phyloP scores from a whole-genome alignment of 2,113 vertebrate genomes.

The Butorides virescens region DNA sequence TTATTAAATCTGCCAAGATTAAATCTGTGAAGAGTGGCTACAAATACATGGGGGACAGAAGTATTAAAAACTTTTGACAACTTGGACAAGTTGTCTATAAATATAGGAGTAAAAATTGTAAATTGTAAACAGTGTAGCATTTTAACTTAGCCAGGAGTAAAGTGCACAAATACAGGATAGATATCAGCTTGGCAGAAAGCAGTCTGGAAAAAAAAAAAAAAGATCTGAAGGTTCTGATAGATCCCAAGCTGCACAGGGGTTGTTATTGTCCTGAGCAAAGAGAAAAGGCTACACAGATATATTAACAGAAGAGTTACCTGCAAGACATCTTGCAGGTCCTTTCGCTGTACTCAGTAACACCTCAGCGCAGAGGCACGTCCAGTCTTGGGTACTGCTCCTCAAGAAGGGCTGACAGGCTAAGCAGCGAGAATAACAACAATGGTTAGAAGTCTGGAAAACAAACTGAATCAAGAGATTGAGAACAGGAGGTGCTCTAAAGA shows the following conservation, averaged over 20 bases:
- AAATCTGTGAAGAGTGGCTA: conserved; percentile 16
- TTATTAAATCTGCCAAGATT: conserved; percentile 65
- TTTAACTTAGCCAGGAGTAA: not conserved
- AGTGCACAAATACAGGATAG: not conserved
- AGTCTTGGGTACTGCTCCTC: not conserved
- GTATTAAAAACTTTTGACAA: conserved; percentile 44
- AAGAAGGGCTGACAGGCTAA: not conserved
- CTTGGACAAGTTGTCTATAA: conserved; percentile 47
- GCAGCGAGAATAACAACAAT: not conserved
- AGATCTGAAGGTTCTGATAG: not conserved
- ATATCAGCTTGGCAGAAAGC: not conserved
- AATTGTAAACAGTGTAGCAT: not conserved
- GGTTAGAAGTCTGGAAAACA: not conserved
- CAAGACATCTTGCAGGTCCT: not conserved
- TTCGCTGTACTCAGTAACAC: not conserved
- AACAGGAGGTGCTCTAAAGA: not conserved
- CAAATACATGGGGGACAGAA: conserved; percentile 5
- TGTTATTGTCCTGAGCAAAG: not conserved
- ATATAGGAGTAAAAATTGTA: not conserved
- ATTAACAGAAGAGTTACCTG: not conserved
- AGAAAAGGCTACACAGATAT: not conserved
- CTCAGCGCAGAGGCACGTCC: not conserved
- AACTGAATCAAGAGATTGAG: not conserved
- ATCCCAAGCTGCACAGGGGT: not conserved
- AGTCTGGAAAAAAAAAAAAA: not conserved